Percentiles rank a stretch among this genome's conserved stretches.
Evolutionary conservation across 1,140 invertebrate species (phyloP).

Genomic region (Drosophila pruinosa): DNA sequence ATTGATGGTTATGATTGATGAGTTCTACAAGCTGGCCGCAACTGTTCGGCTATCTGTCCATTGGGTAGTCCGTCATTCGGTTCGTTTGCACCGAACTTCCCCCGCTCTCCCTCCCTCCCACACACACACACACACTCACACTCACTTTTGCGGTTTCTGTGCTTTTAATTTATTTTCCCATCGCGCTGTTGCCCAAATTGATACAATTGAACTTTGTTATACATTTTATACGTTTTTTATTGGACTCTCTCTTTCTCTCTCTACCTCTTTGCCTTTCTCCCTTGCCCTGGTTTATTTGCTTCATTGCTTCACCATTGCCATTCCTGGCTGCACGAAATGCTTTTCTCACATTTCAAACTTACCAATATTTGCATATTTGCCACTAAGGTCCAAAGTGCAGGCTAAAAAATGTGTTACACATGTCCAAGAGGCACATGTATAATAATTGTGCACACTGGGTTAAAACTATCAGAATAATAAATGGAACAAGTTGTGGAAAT

Average conservation of each 20-base stretch:
- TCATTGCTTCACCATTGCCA: neutral
- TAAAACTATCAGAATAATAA: neutral
- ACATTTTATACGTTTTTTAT: constrained; percentile 36
- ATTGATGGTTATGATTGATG: constrained; percentile 78
- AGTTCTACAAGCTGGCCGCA: constrained; percentile 23
- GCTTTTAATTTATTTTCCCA: constrained; percentile 38
- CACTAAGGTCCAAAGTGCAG: constrained; percentile 59
- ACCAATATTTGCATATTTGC: constrained; percentile 42
- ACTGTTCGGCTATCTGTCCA: constrained; percentile 6
- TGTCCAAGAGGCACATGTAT: constrained; percentile 15
- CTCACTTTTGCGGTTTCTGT: neutral
- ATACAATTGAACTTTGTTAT: constrained; percentile 76
- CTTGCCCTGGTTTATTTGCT: neutral
- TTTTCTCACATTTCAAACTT: constrained; percentile 43
- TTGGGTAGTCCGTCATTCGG: neutral
- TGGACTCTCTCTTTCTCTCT: constrained; percentile 3
- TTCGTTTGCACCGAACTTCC: neutral
- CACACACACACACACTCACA: too few relatives aligned
- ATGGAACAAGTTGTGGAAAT: too few relatives aligned
- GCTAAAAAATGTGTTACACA: constrained; percentile 15
- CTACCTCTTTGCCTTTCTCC: neutral
- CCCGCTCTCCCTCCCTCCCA: neutral
- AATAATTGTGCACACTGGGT: constrained; percentile 1
- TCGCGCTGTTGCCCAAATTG: constrained; percentile 50
- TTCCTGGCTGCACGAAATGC: constrained; percentile 30